These are phyloP conservation scores for Leuciscus idus DNA, from an alignment of 2,113 vertebrate species.

Conservation along the genomic window DNA sequence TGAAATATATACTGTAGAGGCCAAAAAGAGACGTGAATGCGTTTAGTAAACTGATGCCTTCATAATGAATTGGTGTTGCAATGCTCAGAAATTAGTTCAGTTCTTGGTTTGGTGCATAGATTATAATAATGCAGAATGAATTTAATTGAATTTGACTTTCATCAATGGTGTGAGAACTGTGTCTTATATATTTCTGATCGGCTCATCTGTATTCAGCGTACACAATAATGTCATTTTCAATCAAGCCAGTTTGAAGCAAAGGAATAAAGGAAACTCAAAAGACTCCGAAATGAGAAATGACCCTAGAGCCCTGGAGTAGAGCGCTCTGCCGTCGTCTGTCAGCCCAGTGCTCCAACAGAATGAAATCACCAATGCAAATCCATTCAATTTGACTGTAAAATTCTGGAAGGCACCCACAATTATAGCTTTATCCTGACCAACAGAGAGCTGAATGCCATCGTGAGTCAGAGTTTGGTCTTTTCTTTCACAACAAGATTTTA, in stretches of 20 bases:
- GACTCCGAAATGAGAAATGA: constrained; percentile 4
- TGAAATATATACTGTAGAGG: background rate
- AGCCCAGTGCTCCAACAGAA: background rate
- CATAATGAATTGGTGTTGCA: background rate
- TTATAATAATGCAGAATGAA: background rate
- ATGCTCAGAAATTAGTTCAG: background rate
- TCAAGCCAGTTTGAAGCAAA: background rate
- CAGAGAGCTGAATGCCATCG: background rate
- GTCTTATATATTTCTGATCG: background rate
- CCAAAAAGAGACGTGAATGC: background rate
- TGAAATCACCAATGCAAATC: constrained; percentile 42
- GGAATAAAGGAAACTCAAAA: background rate
- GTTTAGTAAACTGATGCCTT: background rate
- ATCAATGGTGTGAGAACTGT: background rate
- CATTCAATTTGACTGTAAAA: constrained; percentile 45
- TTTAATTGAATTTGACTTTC: background rate
- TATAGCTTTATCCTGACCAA: constrained; percentile 17
- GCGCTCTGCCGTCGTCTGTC: background rate
- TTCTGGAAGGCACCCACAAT: background rate
- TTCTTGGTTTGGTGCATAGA: background rate
- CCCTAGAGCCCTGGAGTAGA: background rate
- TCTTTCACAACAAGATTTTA: background rate
- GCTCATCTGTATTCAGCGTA: background rate
- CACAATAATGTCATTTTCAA: constrained; percentile 7
- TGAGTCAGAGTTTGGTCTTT: background rate